These are phyloP conservation scores for Gobio gobio DNA, from an alignment of 2,113 vertebrate genomes.

Conservation along the genomic window DNA sequence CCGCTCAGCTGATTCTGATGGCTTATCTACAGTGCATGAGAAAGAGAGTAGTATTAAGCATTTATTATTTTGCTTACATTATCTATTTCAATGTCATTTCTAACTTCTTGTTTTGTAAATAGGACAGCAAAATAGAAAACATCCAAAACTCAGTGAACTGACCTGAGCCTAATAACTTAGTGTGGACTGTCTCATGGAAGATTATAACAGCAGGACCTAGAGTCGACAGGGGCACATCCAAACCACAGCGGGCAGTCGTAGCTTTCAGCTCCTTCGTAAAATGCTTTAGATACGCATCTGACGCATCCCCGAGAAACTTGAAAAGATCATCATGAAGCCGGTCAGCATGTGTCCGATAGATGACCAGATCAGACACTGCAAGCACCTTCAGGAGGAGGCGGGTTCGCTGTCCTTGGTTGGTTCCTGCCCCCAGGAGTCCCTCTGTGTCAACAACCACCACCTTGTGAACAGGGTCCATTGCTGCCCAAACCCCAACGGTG, in stretches of 20 bases:
- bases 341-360: conserved; percentile 97
- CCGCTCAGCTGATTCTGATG: conserved; percentile 89
- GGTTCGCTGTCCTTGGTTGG: conserved; percentile 94
- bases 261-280: conserved; percentile 97
- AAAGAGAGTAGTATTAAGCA: neutral
- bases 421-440: conserved; percentile 92
- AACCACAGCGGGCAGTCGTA: conserved; percentile 93
- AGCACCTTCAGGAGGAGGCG: conserved; percentile 95
- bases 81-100: neutral
- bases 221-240: conserved; percentile 95
- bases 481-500: conserved; percentile 97
- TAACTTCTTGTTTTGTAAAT: neutral
- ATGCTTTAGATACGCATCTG: conserved; percentile 96
- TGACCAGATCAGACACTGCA: conserved; percentile 94
- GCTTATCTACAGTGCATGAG: conserved; percentile 77
- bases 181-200: conserved; percentile 98
- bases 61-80: neutral
- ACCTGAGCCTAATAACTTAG: conserved; percentile 95
- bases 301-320: conserved; percentile 97
- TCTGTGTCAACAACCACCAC: conserved; percentile 96
- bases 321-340: conserved; percentile 98
- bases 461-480: conserved; percentile 90
- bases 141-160: conserved; percentile 62
- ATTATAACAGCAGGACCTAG: conserved; percentile 95
- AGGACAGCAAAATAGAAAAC: neutral